Percentiles rank a stretch among this genome's conserved stretches.
Evolutionary conservation across 2,797 vertebrate genomes (phyloP).

Genomic region (Falco rusticolus): DNA sequence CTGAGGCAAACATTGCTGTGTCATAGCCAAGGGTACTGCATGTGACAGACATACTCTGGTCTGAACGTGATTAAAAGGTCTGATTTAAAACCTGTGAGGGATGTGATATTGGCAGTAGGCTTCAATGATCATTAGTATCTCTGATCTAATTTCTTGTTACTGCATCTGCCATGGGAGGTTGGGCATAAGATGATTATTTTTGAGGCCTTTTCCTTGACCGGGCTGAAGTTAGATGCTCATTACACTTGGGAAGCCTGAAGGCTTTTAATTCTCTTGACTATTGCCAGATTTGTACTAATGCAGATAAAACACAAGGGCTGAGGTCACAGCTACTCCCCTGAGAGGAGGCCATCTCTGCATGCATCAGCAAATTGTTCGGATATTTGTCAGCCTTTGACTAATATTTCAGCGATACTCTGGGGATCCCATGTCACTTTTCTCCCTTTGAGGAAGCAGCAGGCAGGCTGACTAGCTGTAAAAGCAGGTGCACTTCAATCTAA

Average conservation of each 20-base stretch:
- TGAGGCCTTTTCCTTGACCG: neutral
- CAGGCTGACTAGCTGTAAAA: neutral
- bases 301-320: fast-evolving
- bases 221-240: neutral
- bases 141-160: neutral
- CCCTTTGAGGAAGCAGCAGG: neutral
- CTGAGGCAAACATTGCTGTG: neutral
- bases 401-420: neutral
- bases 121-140: neutral
- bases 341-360: neutral
- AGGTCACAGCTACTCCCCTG: neutral
- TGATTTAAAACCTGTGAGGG: neutral
- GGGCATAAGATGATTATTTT: neutral
- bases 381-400: slow-evolving; percentile 20
- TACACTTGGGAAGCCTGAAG: neutral
- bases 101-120: neutral
- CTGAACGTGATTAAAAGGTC: neutral
- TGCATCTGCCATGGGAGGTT: neutral
- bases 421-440: neutral
- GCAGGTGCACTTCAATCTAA: neutral
- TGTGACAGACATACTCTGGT: neutral
- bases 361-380: neutral
- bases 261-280: neutral
- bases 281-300: neutral
- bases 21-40: neutral